Evolutionary conservation across 2,113 vertebrate genomes (phyloP), one percentile per base, ranked within the genome.

Genomic region (Nothocercus nigrocapillus): DNA sequence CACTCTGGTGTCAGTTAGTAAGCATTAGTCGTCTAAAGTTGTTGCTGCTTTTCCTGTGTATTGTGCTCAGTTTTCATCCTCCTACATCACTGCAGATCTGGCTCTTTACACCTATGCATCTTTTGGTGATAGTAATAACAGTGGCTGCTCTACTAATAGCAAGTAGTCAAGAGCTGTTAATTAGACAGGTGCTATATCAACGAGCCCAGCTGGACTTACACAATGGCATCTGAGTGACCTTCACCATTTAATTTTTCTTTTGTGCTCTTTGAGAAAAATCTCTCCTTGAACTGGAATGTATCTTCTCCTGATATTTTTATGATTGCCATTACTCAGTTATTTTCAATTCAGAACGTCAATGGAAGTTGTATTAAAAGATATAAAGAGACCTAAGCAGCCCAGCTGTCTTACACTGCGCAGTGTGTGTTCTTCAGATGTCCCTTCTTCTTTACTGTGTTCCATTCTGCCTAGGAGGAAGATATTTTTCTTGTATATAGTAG

Each of bases 311-410:
- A 5, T 72, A 14, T 13, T 84, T 85, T 45, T 56, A 7, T 79
- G 84, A 86, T 80, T 78, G 38, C 27, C 32, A 25, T 45, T 68
- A 20, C 47, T 22, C 8, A 28, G 69, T 51, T 90, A 47, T 66
- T 90, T 85, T 92, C 25, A 74, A 72, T 61, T 62, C 70, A 70
- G 49, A 32, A 47, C 45, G 90, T 94, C 90, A 68, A 49, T 40
- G 56, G 51, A 73, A 20, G 24, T 74, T 25, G 12, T 74, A 94
- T 68, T 82, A 93, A 86, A 93, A 69, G 47, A 64, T 80, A 38
- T 6, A 38, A 73, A 44, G n/a, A 40, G 7, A 11, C 68, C 19
- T 16, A 70, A 69, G 34, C 86, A 58, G 66, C 21, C 86, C n/a
- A 21, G 13, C 49, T 81, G 17, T 58, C 34, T n/a, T 85, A 5